phyloP scores from a whole-genome alignment of 2,113 vertebrate genomes.

The Agelaius phoeniceus region DNA sequence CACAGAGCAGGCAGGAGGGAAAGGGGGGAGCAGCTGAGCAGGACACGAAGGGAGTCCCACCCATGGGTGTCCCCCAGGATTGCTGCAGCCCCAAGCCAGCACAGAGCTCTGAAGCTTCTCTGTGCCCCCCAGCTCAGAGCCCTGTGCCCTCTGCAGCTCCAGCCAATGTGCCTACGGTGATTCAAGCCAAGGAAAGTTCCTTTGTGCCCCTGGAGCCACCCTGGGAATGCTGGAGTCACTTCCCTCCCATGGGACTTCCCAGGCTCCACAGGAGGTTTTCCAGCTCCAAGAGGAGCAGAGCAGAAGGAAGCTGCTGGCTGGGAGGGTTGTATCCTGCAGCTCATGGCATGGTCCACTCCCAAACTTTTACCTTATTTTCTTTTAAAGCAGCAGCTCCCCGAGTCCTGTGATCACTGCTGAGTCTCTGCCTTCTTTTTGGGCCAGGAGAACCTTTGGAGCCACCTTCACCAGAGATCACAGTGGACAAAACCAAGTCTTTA shows the following conservation, averaged over 20 bases:
- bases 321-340: neutral
- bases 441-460: neutral
- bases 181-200: neutral
- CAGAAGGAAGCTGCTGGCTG: neutral
- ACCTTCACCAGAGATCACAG: accelerated
- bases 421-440: neutral
- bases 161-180: neutral
- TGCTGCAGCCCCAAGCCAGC: neutral
- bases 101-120: accelerated
- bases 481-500: neutral
- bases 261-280: neutral
- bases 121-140: neutral
- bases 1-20: accelerated
- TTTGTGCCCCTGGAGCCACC: neutral
- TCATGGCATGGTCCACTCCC: neutral
- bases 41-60: neutral
- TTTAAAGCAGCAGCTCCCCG: neutral
- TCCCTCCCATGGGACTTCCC: neutral
- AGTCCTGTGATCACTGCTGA: neutral
- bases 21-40: neutral
- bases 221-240: neutral
- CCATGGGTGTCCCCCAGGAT: neutral
- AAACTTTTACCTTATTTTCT: neutral
- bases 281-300: neutral
- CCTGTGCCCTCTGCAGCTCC: neutral